Percentiles rank a stretch among this genome's conserved stretches.
Conservation (phyloP, 1,140 invertebrate genomes). For the Anoplophora glabripennis region DNA sequence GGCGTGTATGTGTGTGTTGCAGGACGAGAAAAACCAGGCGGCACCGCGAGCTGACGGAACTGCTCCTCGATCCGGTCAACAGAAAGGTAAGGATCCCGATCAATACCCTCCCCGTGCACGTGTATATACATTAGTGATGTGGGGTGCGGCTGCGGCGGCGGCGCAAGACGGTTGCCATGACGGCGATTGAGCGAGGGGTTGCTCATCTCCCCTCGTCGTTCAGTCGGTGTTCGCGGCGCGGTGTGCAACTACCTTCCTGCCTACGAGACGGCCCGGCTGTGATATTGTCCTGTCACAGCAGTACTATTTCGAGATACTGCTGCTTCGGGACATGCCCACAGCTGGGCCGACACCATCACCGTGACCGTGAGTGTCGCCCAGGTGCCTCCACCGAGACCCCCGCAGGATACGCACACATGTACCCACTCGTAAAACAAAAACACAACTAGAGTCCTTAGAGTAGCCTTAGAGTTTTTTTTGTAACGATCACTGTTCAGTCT, state of each 20-base stretch:
- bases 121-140: conserved; percentile 52
- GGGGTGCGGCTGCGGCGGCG: conserved; percentile 36
- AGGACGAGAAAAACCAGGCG: conserved; percentile 16
- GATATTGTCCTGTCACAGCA: conserved; percentile 96
- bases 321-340: conserved; percentile 81
- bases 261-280: conserved; percentile 53
- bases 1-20: no score
- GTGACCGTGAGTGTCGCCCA: conserved; percentile 3
- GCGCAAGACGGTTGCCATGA: conserved; percentile 38
- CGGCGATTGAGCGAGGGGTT: conserved; percentile 35
- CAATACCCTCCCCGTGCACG: conserved; percentile 33
- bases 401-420: conserved; percentile 7
- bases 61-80: conserved; percentile 32
- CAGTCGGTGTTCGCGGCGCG: conserved; percentile 41
- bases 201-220: conserved; percentile 41
- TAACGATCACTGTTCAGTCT: not conserved
- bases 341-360: conserved; percentile 37
- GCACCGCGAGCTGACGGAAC: conserved; percentile 23
- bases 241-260: not conserved
- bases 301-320: conserved; percentile 78
- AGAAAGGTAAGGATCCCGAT: conserved; percentile 29
- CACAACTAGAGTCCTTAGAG: not conserved
- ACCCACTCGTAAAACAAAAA: not conserved
- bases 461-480: not conserved
- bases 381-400: conserved; percentile 3